phyloP scores from a whole-genome alignment of 2,888 invertebrate genomes.

The Dascillus cervinus region DNA sequence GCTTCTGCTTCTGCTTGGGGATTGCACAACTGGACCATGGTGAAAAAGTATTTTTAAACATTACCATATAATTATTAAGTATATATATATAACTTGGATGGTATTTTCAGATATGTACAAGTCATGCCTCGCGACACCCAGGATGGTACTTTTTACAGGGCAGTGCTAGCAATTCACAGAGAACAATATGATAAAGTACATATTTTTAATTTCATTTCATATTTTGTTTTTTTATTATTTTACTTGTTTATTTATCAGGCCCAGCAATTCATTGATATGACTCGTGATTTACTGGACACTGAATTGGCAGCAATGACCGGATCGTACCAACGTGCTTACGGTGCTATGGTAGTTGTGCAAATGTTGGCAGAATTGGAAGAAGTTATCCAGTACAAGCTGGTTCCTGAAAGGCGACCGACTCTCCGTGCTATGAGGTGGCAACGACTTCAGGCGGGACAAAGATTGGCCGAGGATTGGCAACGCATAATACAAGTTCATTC shows the following conservation, averaged over 20 bases:
- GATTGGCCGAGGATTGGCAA: conserved; percentile 97
- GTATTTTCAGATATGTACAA: conserved; percentile 51
- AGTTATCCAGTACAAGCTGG: conserved; percentile 91
- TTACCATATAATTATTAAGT: neutral
- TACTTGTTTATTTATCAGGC: conserved; percentile 50
- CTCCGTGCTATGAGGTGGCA: conserved; percentile 85
- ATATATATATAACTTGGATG: neutral
- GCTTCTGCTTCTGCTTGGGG: conserved; percentile 99
- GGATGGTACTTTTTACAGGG: conserved; percentile 93
- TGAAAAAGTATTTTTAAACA: conserved; percentile 61
- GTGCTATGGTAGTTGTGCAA: conserved; percentile 94
- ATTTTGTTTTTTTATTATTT: conserved; percentile 1
- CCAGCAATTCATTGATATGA: conserved; percentile 79
- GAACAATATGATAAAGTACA: conserved; percentile 51
- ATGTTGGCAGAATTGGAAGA: conserved; percentile 96
- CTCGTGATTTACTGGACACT: conserved; percentile 88
- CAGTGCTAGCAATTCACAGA: conserved; percentile 83
- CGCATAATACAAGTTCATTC: conserved; percentile 85
- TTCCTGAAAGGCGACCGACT: conserved; percentile 69
- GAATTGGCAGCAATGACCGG: conserved; percentile 96
- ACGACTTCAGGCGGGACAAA: conserved; percentile 87
- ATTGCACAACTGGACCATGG: conserved; percentile 84
- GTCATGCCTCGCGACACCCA: conserved; percentile 88
- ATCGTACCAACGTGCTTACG: conserved; percentile 91
- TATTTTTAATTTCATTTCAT: conserved; percentile 13